Evolutionary conservation across 2,888 invertebrate species (phyloP).

Genomic region (Pimpla rufipes): DNA sequence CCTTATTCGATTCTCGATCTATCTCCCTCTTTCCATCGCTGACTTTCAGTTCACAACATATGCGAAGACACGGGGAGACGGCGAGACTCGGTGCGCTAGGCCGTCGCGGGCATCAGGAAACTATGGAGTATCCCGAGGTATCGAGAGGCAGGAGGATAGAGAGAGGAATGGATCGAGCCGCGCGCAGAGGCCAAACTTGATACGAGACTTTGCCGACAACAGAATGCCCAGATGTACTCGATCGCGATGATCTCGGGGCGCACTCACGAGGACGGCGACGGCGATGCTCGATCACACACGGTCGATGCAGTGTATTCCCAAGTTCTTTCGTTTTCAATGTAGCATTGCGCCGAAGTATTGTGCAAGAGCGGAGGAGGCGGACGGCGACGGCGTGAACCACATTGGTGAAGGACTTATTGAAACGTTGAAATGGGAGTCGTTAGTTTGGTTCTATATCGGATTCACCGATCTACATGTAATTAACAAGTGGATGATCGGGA

Average conservation of each 20-base stretch:
- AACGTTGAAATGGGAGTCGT: too few relatives aligned
- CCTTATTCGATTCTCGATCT: background rate
- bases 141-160: constrained; percentile 6
- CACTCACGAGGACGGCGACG: background rate
- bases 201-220: background rate
- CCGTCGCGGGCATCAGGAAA: constrained; percentile 21
- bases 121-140: constrained; percentile 29
- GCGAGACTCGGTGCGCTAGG: background rate
- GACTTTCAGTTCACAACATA: constrained; percentile 32
- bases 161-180: background rate
- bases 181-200: constrained; percentile 1
- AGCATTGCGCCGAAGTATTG: background rate
- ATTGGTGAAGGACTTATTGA: too few relatives aligned
- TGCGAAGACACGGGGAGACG: constrained; percentile 11
- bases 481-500: too few relatives aligned
- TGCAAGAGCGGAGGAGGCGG: background rate
- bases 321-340: background rate
- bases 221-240: constrained; percentile 10
- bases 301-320: background rate
- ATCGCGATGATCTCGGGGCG: constrained; percentile 8
- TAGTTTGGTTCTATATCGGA: too few relatives aligned
- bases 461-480: too few relatives aligned
- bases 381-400: too few relatives aligned
- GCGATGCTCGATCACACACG: constrained; percentile 20
- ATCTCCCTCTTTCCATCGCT: background rate